These are phyloP conservation scores for Sipunculus nudus DNA, from an alignment of 2,888 invertebrate genomes.

Conservation along the genomic window DNA sequence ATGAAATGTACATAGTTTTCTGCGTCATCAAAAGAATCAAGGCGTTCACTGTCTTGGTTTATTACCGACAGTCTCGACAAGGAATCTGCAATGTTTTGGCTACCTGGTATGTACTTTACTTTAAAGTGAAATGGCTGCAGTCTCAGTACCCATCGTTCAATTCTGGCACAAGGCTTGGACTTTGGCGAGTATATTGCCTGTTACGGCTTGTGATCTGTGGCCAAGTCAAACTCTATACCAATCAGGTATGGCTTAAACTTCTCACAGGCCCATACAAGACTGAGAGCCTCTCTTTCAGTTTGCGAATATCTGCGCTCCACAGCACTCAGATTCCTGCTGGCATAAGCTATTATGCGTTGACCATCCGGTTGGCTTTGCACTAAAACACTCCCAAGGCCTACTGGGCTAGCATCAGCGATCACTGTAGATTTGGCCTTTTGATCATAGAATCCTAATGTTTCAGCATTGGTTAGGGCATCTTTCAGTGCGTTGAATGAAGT, in stretches of 20 bases:
- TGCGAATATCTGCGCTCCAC: slow-evolving; percentile 33
- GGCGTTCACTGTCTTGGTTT: too few relatives aligned
- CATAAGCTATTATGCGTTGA: slow-evolving; percentile 27
- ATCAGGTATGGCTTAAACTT: slow-evolving; percentile 23
- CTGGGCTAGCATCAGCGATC: slow-evolving; percentile 30
- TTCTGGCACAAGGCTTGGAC: slow-evolving; percentile 41
- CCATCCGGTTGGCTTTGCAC: slow-evolving; percentile 28
- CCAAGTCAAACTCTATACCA: slow-evolving; percentile 32
- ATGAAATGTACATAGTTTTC: background rate
- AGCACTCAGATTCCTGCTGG: slow-evolving; percentile 25
- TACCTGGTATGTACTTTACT: slow-evolving; percentile 34
- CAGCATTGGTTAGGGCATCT: background rate
- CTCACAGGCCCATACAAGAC: slow-evolving; percentile 32
- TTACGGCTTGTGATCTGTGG: slow-evolving; percentile 23
- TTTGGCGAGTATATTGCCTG: slow-evolving; percentile 24
- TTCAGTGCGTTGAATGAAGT: slow-evolving; percentile 11
- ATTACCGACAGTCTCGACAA: slow-evolving; percentile 2
- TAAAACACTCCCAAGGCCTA: slow-evolving; percentile 27
- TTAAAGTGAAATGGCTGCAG: slow-evolving; percentile 32
- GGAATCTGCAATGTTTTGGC: slow-evolving; percentile 29
- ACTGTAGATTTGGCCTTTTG: background rate
- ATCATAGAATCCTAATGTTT: background rate
- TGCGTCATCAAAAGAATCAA: too few relatives aligned
- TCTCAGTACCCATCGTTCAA: slow-evolving; percentile 44
- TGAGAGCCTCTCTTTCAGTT: slow-evolving; percentile 36